Evolutionary conservation across 2,113 vertebrate genomes (phyloP).

Genomic region (Laterallus jamaicensis): DNA sequence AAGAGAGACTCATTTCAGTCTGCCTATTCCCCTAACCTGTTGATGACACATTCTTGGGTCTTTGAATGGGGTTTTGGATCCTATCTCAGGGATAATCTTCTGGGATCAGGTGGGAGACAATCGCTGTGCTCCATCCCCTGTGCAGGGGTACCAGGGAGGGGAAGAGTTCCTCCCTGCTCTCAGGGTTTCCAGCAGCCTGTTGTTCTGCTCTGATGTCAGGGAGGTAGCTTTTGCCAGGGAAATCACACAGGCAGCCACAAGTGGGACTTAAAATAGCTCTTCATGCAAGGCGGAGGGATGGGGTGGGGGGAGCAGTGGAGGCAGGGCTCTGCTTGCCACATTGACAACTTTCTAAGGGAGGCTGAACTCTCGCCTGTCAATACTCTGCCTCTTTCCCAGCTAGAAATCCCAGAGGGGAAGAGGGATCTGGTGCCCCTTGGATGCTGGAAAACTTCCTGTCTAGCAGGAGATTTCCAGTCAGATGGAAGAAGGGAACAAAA

Average conservation of each 20-base stretch:
- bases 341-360: conserved; percentile 51
- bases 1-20: not conserved
- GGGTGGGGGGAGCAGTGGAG: not conserved
- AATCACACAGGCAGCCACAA: conserved; percentile 67
- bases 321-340: conserved; percentile 47
- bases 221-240: conserved; percentile 27
- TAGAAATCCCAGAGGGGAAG: conserved; percentile 40
- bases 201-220: conserved; percentile 56
- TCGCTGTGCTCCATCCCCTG: not conserved
- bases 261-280: conserved; percentile 71
- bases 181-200: not conserved
- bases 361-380: conserved; percentile 53
- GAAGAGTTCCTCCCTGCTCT: not conserved
- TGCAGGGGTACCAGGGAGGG: accelerated
- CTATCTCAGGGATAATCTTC: not conserved
- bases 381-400: conserved; percentile 46
- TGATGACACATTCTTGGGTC: not conserved
- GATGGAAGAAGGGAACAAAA: not conserved
- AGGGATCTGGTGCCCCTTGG: not conserved
- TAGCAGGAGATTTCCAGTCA: not conserved
- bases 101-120: too few species aligned
- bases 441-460: conserved; percentile 20
- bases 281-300: not conserved
- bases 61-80: not conserved
- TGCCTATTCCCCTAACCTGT: not conserved